Percentiles rank a stretch among this genome's conserved stretches.
These are phyloP conservation scores for Parapristionchus giblindavisi DNA, from an alignment of 2,888 invertebrate genomes.

Conservation along the genomic window DNA sequence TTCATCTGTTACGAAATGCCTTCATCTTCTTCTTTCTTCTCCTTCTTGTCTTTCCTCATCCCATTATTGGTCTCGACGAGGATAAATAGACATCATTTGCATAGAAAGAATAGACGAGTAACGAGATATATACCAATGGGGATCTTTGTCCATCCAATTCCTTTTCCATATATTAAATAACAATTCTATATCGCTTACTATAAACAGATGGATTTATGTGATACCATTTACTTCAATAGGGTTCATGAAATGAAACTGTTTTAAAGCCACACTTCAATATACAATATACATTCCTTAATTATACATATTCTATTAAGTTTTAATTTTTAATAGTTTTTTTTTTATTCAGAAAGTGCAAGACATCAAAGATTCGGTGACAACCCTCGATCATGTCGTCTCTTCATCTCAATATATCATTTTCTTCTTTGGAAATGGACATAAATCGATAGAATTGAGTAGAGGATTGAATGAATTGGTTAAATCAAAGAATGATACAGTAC, in stretches of 20 bases:
- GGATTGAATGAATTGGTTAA: slow-evolving; percentile 40
- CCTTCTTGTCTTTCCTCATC: not conserved
- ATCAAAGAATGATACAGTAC: slow-evolving; percentile 41
- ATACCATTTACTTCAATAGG: no score
- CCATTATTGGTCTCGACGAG: slow-evolving; percentile 27
- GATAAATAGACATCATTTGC: slow-evolving; percentile 31
- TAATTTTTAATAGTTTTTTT: not conserved
- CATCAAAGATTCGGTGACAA: slow-evolving; percentile 27
- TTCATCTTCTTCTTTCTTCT: not conserved
- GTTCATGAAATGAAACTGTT: no score
- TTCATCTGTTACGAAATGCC: slow-evolving; percentile 6
- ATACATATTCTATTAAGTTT: not conserved
- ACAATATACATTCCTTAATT: no score
- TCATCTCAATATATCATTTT: slow-evolving; percentile 44
- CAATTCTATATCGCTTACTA: no score
- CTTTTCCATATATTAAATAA: no score
- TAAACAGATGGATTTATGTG: no score
- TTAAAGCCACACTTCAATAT: no score
- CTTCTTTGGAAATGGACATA: slow-evolving; percentile 41
- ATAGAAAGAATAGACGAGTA: no score
- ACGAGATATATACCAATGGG: no score
- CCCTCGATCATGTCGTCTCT: slow-evolving; percentile 45
- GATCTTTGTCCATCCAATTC: no score
- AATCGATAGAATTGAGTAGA: slow-evolving; percentile 41
- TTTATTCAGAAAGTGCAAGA: slow-evolving; percentile 12